Evolutionary conservation across 2,888 invertebrate genomes (phyloP).

Genomic region (Operophtera brumata): DNA sequence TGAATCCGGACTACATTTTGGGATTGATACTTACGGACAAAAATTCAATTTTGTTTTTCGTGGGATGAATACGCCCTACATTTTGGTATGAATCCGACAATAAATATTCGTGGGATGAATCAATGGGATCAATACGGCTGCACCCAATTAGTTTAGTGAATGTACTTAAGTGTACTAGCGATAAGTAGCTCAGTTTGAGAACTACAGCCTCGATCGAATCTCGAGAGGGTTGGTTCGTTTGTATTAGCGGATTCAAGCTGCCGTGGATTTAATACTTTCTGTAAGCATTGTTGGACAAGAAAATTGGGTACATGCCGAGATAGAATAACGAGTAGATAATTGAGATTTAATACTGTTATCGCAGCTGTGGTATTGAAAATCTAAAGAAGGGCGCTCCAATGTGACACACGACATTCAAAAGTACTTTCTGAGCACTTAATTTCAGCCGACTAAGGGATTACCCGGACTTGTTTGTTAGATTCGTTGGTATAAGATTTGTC

Average conservation of each 20-base stretch:
- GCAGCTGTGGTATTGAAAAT: background rate
- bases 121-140: too few relatives aligned
- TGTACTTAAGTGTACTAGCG: too few relatives aligned
- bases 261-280: constrained; percentile 39
- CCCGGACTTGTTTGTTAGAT: too few relatives aligned
- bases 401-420: background rate
- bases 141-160: too few relatives aligned
- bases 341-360: constrained; percentile 14
- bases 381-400: background rate
- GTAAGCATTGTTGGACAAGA: constrained; percentile 31
- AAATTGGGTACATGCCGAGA: constrained; percentile 24
- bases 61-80: too few relatives aligned
- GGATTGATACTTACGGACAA: too few relatives aligned
- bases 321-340: constrained; percentile 5
- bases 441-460: too few relatives aligned
- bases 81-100: too few relatives aligned
- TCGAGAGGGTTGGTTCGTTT: constrained; percentile 38
- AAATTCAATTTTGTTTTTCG: too few relatives aligned
- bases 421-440: background rate
- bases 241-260: constrained; percentile 38
- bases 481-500: too few relatives aligned
- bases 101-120: too few relatives aligned
- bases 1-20: too few relatives aligned
- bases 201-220: constrained; percentile 31
- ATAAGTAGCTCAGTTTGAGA: constrained; percentile 35